Evolutionary conservation across 2,888 invertebrate species (phyloP), one percentile per base, ranked within the genome.

Genomic region (Aphidius colemani): DNA sequence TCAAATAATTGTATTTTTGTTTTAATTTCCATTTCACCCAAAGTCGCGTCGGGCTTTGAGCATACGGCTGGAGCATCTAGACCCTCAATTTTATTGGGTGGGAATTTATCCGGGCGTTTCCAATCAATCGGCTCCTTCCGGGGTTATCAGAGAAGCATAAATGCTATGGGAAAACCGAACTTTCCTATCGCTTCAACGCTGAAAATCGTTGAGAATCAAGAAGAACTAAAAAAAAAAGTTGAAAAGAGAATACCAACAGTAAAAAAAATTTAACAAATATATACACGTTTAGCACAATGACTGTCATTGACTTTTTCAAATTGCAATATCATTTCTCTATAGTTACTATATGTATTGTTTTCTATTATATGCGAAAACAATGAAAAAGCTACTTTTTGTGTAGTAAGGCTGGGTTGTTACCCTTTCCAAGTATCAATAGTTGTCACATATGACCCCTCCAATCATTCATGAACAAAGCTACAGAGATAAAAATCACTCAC

Each of bases 71-170:
- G 13, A 2, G 13, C 2, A 18, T 18, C 2, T 2, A 1, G 2
- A 18, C 13, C 44, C 8, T 30, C 46, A 46, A 46, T 57, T 46
- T 57, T 45, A 74, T 74, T 73, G 78, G 75, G 76, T 74, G 72
- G 68, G 72, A 75, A 74, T 71, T 74, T 72, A 72, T 71, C 69
- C 72, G 72, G 74, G 72, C 73, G 78, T 80, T 82, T 82, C 81
- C 81, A 82, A 82, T 82, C 82, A 82, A 82, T 82, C 81, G 81
- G 80, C 71, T 74, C 77, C 80, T 82, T 82, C 79, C 80, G 81
- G 78, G 72, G 71, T 71, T 80, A 82, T 71, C 81, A 82, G 82
- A 79, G 79, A 11, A 81, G 70, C 81, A 82, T 80, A 73, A 82
- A 70, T 68, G 63, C 70, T 53, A 62, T 68, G 78, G 81, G 82